Evolutionary conservation across 2,113 vertebrate species (phyloP), one percentile per base, ranked within the genome.

Genomic region (Notothenia rossii): DNA sequence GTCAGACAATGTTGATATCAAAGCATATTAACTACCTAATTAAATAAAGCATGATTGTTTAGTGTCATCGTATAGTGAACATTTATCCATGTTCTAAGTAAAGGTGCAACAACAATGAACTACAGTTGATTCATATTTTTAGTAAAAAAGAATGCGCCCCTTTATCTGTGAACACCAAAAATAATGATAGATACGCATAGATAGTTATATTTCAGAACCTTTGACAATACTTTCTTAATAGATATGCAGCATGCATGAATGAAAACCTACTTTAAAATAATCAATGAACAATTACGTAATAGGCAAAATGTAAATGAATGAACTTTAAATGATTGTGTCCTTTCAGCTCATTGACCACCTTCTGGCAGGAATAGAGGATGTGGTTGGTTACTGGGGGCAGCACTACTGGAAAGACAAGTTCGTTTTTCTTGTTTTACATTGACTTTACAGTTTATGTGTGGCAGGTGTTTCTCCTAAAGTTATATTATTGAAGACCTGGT

Each of bases 381-480:
- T 96, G 88, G 95, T 95, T 45, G 96, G 96, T 68, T 96, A 95
- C 87, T 96, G 96, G 94, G 96, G 96, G 69, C 95, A 96, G 70
- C 95, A 97, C 91, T 96, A 96, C 93, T 97, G 96, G 96, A 97
- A 96, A 93, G 96, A 97, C 93, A 96, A 95, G 96, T 96, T 93
- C 93, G 92, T 84, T 61, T 63, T 13, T n/a, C 0, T 4, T 17
- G 7, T 45, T 71, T 60, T 17, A 18, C 20, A 62, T 82, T 46
- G 20, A 20, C 7, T 40, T 60, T 9, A 66, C 9, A 40, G 36
- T 17, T 53, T 33, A 14, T 15, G 1, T 59, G 25, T 15, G 13
- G 18, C 18, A 59, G 20, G 12, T 43, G 22, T 46, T 40, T 71
- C 11, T n/a, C 0, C 12, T 22, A 0, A 1, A 56, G 29, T 29